Evolutionary conservation across 2,888 invertebrate species (phyloP).

Genomic region (Desoria tigrina): DNA sequence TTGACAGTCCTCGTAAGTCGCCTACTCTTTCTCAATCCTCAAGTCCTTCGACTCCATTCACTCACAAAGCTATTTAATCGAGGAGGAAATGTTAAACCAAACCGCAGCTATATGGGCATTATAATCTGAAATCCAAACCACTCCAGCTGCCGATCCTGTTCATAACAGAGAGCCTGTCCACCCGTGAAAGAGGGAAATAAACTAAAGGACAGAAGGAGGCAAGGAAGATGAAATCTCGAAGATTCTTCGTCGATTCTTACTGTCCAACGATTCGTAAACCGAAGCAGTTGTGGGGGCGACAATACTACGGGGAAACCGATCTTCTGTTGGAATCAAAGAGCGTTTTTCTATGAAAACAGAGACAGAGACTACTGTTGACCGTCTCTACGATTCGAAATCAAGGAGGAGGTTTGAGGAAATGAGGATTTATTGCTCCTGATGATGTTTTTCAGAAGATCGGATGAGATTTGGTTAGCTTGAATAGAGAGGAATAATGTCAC

Average conservation of each 20-base stretch:
- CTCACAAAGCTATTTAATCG: too few species aligned
- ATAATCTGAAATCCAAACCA: too few species aligned
- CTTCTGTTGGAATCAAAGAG: constrained; percentile 1
- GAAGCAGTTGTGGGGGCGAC: background rate
- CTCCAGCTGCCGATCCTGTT: constrained; percentile 2
- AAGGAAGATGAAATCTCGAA: constrained; percentile 3
- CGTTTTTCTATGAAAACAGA: too few species aligned
- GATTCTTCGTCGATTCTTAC: background rate
- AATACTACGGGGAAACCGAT: background rate
- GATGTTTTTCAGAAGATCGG: too few species aligned
- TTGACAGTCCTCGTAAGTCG: constrained; percentile 6
- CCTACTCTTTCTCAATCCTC: too few species aligned
- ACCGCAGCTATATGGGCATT: too few species aligned
- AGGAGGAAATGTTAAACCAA: too few species aligned
- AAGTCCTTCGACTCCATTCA: too few species aligned
- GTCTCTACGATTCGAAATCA: background rate
- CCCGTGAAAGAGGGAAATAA: constrained; percentile 2
- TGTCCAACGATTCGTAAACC: constrained; percentile 1
- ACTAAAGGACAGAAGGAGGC: background rate
- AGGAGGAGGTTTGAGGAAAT: background rate
- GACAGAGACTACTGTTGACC: too few species aligned
- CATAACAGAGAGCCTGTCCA: background rate
- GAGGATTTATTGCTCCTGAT: background rate
- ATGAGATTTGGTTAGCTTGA: too few species aligned
- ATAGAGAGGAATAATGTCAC: too few species aligned